Conservation (phyloP, 2,888 invertebrate species). For the Meteorus colon region DNA sequence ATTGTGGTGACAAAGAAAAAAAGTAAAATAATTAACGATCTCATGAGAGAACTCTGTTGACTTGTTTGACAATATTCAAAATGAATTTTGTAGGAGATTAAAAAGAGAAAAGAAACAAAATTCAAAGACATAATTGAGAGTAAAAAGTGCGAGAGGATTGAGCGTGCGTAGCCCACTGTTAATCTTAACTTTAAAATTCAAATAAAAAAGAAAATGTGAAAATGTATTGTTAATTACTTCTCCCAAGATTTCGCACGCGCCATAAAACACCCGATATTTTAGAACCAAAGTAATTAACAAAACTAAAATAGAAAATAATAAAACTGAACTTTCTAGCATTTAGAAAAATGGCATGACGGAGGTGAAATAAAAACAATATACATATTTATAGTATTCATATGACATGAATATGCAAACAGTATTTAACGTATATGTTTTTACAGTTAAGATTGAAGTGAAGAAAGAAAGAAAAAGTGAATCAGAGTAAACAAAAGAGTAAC, state of each 20-base stretch:
- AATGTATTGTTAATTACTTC: conserved; percentile 16
- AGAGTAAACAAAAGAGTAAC: not conserved
- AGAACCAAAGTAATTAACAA: conserved; percentile 54
- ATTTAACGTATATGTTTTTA: conserved; percentile 1
- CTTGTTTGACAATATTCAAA: not conserved
- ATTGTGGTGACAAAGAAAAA: conserved; percentile 12
- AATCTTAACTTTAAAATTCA: conserved; percentile 17
- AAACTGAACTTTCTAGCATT: conserved; percentile 28
- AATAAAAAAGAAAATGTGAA: conserved; percentile 26
- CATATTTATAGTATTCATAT: conserved; percentile 51
- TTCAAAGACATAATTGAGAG: too few species aligned
- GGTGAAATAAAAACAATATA: conserved; percentile 48
- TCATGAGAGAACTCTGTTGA: conserved; percentile 1
- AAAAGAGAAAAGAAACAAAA: not conserved
- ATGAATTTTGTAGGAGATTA: not conserved
- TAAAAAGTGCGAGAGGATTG: not conserved
- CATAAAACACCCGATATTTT: conserved; percentile 56
- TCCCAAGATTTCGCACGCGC: conserved; percentile 23
- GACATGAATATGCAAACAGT: not conserved
- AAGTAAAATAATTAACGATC: not conserved
- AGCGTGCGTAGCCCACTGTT: conserved; percentile 23
- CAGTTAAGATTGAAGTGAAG: conserved; percentile 5
- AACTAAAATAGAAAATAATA: conserved; percentile 32
- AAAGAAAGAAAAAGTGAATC: not conserved
- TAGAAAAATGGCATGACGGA: not conserved